Evolutionary conservation across 2,797 vertebrate genomes (phyloP), one percentile per base, ranked within the genome.

Genomic region (Molossus alvarezi): DNA sequence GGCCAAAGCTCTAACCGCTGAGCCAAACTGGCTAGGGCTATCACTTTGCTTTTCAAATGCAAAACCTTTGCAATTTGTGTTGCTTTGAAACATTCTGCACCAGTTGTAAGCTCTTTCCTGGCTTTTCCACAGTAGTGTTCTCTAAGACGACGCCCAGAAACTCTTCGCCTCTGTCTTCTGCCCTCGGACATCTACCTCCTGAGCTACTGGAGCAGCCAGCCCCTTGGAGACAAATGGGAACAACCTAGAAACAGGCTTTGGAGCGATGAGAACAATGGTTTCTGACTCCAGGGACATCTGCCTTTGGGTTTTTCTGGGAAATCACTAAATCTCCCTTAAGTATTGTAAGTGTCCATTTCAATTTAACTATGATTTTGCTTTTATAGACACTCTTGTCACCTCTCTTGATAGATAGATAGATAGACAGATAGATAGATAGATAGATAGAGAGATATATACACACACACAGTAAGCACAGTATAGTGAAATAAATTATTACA

Each of bases 251-350:
- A 87, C 3, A 82, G 20, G 41, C 14, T n/a, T 77, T 57, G 75
- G 3, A 6, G 37, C 5, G n/a, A 92, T 25, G 20, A 75, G n/a
- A 75, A 58, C 51, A 57, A 45, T 9, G 6, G 58, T 8, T 93
- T 65, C 73, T 71, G 37, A 73, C 69, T 79, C 41, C 48, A 89
- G 55, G n/a, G 33, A 69, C 65, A 73, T 53, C 41, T 20, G 77
- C 65, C 71, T 23, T 1, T 89, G 84, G 64, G 69, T 82, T 80
- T 84, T 51, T 93, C 72, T 84, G 71, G 48, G 71, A 87, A 48
- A 25, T 81, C 20, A 77, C 27, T 45, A 82, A 55, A 17, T 11
- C 21, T 57, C 62, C 51, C 14, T 20, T 25, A 17, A 15, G 23
- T 62, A 84, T 91, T 67, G 33, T 8, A 51, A 69, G 55, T 48